phyloP scores from a whole-genome alignment of 2,113 vertebrate species.

The Atlantisia rogersi region DNA sequence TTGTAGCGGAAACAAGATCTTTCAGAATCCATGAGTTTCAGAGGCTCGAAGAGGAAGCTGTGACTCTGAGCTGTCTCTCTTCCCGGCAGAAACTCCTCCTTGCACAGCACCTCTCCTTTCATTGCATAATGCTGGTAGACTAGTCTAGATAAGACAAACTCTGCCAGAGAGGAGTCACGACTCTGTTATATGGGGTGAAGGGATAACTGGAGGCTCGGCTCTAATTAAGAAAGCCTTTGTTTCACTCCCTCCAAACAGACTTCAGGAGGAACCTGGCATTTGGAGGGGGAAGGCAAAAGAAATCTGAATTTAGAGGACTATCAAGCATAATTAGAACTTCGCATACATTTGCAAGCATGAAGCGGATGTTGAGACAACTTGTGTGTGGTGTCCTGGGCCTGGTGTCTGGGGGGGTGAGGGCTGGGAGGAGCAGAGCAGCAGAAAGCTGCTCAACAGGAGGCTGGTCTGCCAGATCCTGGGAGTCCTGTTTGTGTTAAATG shows the following conservation, averaged over 20 bases:
- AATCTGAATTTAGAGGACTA: not conserved
- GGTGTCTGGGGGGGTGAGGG: not conserved
- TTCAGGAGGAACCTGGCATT: not conserved
- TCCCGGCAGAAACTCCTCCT: not conserved
- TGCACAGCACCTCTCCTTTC: not conserved
- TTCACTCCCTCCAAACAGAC: not conserved
- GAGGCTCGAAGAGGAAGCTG: conserved; percentile 7
- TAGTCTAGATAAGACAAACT: conserved; percentile 17
- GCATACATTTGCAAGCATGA: not conserved
- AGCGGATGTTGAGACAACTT: not conserved
- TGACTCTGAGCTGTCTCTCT: not conserved
- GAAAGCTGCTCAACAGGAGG: not conserved
- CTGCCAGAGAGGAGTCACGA: not conserved
- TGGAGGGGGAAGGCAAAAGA: no score
- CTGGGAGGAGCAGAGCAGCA: not conserved
- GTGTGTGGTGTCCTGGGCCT: not conserved
- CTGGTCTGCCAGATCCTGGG: not conserved
- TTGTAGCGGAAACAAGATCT: not conserved
- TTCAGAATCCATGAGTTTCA: not conserved
- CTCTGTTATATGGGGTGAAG: not conserved
- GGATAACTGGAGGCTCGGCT: not conserved
- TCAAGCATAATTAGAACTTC: not conserved
- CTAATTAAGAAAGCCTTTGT: not conserved
- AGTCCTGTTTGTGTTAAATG: not conserved
- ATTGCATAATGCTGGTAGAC: conserved; percentile 24